phyloP scores from a whole-genome alignment of 2,797 vertebrate genomes.

The Eospalax fontanierii region DNA sequence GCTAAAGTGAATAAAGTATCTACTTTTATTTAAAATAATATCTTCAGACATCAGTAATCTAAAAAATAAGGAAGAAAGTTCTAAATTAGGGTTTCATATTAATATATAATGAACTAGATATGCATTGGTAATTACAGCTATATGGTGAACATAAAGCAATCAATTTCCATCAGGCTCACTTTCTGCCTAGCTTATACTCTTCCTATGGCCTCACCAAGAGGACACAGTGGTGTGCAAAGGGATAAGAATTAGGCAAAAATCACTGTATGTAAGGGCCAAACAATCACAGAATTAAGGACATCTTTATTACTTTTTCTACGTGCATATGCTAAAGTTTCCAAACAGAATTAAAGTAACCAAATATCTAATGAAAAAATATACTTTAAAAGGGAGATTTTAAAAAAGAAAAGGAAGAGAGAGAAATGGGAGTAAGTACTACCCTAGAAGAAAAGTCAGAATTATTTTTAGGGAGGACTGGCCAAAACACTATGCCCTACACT shows the following conservation, averaged over 20 bases:
- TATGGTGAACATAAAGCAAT: not conserved
- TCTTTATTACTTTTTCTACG: constrained; percentile 35
- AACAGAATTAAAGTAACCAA: constrained; percentile 45
- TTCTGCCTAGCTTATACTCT: not conserved
- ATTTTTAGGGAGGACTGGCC: not conserved
- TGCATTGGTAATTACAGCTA: constrained; percentile 45
- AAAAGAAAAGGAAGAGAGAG: not conserved
- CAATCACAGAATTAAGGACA: constrained; percentile 8
- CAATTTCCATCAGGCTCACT: not conserved
- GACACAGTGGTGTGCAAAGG: not conserved
- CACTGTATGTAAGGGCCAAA: not conserved
- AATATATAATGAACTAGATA: not conserved
- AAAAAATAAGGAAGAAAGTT: not conserved
- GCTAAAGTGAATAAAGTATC: constrained; percentile 14
- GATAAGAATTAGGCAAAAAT: constrained; percentile 23
- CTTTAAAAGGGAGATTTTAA: constrained; percentile 27
- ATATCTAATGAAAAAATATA: not conserved
- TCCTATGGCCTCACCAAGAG: not conserved
- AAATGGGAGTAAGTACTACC: not conserved
- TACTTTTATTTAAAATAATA: constrained; percentile 59
- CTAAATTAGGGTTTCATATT: constrained; percentile 28
- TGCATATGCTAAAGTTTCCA: constrained; percentile 50
- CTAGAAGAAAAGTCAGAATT: constrained; percentile 16
- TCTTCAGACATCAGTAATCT: constrained; percentile 29
- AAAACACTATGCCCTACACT: not conserved